These are phyloP conservation scores for Trichacis sp. DNA, from an alignment of 2,888 invertebrate species.

Conservation along the genomic window DNA sequence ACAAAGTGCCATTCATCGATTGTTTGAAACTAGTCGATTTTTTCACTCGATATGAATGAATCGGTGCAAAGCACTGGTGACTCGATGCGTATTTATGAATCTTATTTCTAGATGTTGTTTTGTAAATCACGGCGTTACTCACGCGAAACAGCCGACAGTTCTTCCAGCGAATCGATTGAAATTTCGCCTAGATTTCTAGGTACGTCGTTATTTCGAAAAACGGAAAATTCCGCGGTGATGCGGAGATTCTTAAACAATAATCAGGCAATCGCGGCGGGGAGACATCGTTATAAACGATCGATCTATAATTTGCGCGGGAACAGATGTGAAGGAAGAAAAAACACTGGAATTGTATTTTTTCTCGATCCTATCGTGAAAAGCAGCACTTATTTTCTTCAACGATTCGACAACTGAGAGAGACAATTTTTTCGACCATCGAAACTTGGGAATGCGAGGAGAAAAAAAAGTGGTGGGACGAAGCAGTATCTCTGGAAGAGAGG, in stretches of 20 bases:
- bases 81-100: conserved; percentile 20
- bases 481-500: no score
- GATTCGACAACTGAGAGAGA: no score
- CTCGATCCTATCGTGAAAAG: no score
- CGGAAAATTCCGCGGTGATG: conserved; percentile 28
- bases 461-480: no score
- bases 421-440: no score
- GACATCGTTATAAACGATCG: conserved; percentile 33
- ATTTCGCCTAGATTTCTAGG: conserved; percentile 81
- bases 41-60: conserved; percentile 8
- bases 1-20: neutral
- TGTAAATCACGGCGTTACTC: neutral
- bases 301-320: conserved; percentile 16
- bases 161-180: neutral
- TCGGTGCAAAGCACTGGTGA: conserved; percentile 24
- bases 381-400: no score
- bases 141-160: neutral
- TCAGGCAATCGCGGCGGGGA: conserved; percentile 27
- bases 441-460: no score
- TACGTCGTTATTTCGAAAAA: conserved; percentile 77
- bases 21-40: conserved; percentile 20
- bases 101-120: conserved; percentile 3
- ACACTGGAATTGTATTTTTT: no score
- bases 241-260: conserved; percentile 24
- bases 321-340: no score